Evolutionary conservation across 30 jellyfish, hydroid and myxozoan genomes (phyloP).

Genomic region (Rhopilema esculentum): DNA sequence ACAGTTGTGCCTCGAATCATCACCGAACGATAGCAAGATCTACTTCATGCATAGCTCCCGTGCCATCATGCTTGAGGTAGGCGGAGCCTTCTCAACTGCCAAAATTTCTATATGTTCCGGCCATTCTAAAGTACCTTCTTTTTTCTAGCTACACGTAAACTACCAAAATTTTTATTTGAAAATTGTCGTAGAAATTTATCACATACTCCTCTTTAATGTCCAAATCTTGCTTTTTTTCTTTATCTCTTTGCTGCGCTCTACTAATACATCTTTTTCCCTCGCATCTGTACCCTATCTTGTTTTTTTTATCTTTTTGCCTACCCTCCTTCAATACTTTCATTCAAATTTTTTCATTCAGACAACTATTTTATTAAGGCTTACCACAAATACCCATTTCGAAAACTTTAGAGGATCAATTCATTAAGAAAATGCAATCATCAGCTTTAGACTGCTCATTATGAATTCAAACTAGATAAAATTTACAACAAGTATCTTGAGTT

Average conservation of each 20-base stretch:
- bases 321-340: too few species aligned
- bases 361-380: too few species aligned
- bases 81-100: neutral
- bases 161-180: too few species aligned
- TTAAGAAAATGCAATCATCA: too few species aligned
- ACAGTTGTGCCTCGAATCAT: conserved; percentile 88
- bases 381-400: too few species aligned
- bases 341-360: too few species aligned
- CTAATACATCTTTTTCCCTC: neutral
- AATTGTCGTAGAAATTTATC: too few species aligned
- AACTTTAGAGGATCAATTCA: too few species aligned
- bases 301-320: too few species aligned
- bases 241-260: neutral
- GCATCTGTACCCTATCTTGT: neutral
- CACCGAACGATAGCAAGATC: conserved; percentile 81
- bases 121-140: neutral
- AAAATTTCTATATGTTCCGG: neutral
- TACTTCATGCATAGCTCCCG: conserved; percentile 84
- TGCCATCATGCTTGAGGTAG: conserved; percentile 97
- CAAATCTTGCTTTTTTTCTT: neutral
- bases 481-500: too few species aligned
- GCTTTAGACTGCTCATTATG: too few species aligned
- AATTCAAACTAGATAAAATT: too few species aligned
- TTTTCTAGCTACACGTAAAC: neutral
- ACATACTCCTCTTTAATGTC: neutral